Percentiles rank a stretch among this genome's conserved stretches.
Conservation (phyloP, 64 coral and sea anemone genomes). For the Dendronephthya gigantea region DNA sequence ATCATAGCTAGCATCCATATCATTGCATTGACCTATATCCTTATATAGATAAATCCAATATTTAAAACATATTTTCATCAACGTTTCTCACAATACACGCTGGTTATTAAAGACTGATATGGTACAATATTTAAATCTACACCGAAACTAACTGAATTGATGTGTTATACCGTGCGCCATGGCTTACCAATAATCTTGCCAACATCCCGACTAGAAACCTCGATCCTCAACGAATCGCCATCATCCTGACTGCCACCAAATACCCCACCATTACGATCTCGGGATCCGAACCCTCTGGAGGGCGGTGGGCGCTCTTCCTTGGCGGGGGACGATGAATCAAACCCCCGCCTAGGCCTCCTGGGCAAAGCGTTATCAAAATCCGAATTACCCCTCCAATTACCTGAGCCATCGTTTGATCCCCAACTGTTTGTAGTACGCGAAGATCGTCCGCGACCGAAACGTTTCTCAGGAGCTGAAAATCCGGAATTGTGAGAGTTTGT, state of each 20-base stretch:
- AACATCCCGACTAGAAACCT: background rate
- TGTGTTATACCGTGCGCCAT: too few relatives aligned
- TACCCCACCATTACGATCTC: background rate
- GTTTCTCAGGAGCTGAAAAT: background rate
- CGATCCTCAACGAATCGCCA: background rate
- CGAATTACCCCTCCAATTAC: background rate
- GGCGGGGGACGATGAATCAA: background rate
- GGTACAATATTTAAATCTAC: too few relatives aligned
- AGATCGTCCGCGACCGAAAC: background rate
- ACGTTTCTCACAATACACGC: too few relatives aligned
- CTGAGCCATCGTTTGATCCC: background rate
- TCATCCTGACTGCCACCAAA: background rate
- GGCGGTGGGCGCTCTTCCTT: background rate
- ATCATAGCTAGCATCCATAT: too few relatives aligned
- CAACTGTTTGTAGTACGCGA: background rate
- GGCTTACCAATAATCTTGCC: slow-evolving; percentile 7
- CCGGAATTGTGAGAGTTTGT: background rate
- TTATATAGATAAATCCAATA: too few relatives aligned
- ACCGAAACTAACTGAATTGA: too few relatives aligned
- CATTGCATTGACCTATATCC: too few relatives aligned
- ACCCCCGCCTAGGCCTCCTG: background rate
- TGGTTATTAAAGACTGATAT: too few relatives aligned
- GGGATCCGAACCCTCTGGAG: background rate
- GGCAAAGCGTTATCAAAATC: background rate
- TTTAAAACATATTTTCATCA: too few relatives aligned